Conservation (phyloP, 2,113 vertebrate species). For the Mugil cephalus region DNA sequence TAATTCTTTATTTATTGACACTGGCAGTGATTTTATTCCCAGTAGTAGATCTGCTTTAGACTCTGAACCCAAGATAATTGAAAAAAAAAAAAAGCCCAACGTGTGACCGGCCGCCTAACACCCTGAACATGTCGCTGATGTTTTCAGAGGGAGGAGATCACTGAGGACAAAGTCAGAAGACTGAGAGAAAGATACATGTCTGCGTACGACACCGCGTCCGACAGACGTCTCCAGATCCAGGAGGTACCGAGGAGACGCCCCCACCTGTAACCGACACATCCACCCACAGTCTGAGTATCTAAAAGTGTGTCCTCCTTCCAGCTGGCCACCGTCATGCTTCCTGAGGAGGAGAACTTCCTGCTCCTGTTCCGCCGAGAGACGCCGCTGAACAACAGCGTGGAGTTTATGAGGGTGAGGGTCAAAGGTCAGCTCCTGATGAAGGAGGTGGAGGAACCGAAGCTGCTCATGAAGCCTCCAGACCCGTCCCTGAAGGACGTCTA, state of each 20-base stretch:
- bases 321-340: constrained; percentile 89
- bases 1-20: too few relatives aligned
- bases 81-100: not conserved
- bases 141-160: constrained; percentile 71
- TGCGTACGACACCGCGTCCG: constrained; percentile 56
- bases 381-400: constrained; percentile 93
- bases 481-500: too few relatives aligned
- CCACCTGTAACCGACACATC: too few relatives aligned
- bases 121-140: not conserved
- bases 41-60: too few relatives aligned
- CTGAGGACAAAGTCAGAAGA: constrained; percentile 79
- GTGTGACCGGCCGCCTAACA: not conserved
- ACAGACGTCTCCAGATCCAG: constrained; percentile 85
- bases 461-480: too few relatives aligned
- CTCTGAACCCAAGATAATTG: not conserved
- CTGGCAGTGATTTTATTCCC: too few relatives aligned
- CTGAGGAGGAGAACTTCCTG: constrained; percentile 93
- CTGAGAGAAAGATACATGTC: constrained; percentile 83
- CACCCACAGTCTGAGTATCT: not conserved
- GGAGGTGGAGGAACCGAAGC: too few relatives aligned
- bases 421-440: not conserved
- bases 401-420: constrained; percentile 93
- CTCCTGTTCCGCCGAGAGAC: constrained; percentile 92
- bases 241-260: constrained; percentile 80
- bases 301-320: constrained; percentile 54